These are phyloP conservation scores for Clostera curtula DNA, from an alignment of 2,888 invertebrate genomes.

Conservation along the genomic window DNA sequence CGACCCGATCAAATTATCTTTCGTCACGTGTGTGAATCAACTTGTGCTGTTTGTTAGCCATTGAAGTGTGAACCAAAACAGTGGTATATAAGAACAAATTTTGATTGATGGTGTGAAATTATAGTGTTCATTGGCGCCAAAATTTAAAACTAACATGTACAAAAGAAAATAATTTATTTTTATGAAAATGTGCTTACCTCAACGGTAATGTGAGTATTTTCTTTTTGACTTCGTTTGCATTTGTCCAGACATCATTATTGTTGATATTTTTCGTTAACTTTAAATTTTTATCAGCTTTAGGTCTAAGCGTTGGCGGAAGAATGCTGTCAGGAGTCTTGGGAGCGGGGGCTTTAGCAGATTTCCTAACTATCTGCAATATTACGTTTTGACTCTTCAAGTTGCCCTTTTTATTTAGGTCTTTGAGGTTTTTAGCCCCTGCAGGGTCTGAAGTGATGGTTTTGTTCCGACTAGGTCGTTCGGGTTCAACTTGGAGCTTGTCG, in stretches of 20 bases:
- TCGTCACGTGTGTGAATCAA: constrained; percentile 40
- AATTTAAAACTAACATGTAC: constrained; percentile 19
- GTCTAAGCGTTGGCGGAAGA: constrained; percentile 53
- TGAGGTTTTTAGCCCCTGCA: constrained; percentile 30
- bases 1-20: constrained; percentile 22
- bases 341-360: constrained; percentile 34
- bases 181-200: constrained; percentile 37
- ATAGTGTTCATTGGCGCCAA: constrained; percentile 24
- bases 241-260: constrained; percentile 62
- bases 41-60: constrained; percentile 14
- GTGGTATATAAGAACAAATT: constrained; percentile 6
- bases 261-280: constrained; percentile 60
- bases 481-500: constrained; percentile 35
- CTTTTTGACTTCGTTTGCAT: constrained; percentile 41
- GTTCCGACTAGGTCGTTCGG: constrained; percentile 41
- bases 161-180: neutral
- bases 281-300: constrained; percentile 40
- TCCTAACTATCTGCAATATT: constrained; percentile 58
- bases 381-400: constrained; percentile 45
- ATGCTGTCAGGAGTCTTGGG: constrained; percentile 32
- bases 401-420: constrained; percentile 28
- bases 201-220: constrained; percentile 30
- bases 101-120: constrained; percentile 7
- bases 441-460: constrained; percentile 42
- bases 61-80: constrained; percentile 18